Evolutionary conservation across 2,888 invertebrate genomes (phyloP), one percentile per base, ranked within the genome.

Genomic region (Zaprionus bogoriensis): DNA sequence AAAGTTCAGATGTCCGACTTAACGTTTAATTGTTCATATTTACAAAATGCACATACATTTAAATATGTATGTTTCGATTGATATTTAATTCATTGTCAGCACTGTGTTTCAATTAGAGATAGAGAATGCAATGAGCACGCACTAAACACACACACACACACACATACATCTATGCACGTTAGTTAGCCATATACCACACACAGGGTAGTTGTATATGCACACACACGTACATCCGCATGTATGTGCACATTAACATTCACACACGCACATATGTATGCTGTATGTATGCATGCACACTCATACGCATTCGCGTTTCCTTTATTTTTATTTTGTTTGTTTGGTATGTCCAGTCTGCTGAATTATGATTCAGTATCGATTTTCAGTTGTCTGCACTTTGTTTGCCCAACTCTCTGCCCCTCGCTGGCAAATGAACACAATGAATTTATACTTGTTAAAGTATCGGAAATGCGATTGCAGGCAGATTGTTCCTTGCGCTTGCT

Each of bases 301-400:
- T 17, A 36, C 14, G 20, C n/a, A 36, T 17, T 27, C 9, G 28
- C 12, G 20, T 9, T 30, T 41, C 4, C 22, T 7, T 38, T 44
- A 17, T 45, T 27, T 7, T 38, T 44, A 17, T 45, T 58, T 48
- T 50, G 52, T 48, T 39, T 54, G 41, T 12, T 58, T 36, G 23
- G n/a, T 19, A 19, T 39, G 19, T 17, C 32, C 32, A 36, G 50
- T 32, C 52, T 46, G 66, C 45, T 54, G 59, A 57, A 66, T 36
- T 57, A 63, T 60, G 36, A 58, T 61, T 51, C 60, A 58, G 10
- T 74, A 74, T 74, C 62, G 74, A 74, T 74, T 74, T 74, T 75
- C 52, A 23, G 58, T 58, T 45, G 32, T 67, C 22, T 41, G 39
- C 36, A 39, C 22, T 48, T 53, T 68, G 48, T 68, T 41, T 54